A percentile compares a stretch with the other conserved stretches of the same genome.
phyloP scores from a whole-genome alignment of 1,140 invertebrate genomes.

The Popillia japonica region DNA sequence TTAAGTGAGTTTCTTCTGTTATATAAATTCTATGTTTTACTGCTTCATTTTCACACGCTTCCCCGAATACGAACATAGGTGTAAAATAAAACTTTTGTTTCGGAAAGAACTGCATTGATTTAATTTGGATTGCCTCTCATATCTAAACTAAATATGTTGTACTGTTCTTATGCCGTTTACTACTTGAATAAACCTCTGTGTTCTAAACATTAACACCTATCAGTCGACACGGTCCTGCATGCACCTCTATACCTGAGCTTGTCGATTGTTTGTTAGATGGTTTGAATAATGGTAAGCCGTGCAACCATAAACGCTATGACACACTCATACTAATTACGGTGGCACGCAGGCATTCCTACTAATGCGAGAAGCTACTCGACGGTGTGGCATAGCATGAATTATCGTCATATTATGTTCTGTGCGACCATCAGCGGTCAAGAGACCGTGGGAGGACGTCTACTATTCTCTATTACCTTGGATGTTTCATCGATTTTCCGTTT shows the following conservation, averaged over 20 bases:
- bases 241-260: neutral
- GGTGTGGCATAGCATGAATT: conserved; percentile 22
- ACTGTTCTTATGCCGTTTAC: too few species aligned
- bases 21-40: too few species aligned
- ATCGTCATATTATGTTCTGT: conserved; percentile 21
- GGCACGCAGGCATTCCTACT: conserved; percentile 33
- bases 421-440: neutral
- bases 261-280: conserved; percentile 25
- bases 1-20: too few species aligned
- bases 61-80: too few species aligned
- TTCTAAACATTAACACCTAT: too few species aligned
- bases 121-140: too few species aligned
- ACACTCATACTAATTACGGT: conserved; percentile 34
- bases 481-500: conserved; percentile 11
- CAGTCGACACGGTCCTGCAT: neutral
- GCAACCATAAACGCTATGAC: conserved; percentile 17
- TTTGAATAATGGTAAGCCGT: conserved; percentile 19
- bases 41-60: too few species aligned
- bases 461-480: neutral
- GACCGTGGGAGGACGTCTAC: conserved; percentile 17
- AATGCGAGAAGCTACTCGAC: conserved; percentile 5
- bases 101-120: too few species aligned
- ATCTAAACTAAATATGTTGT: too few species aligned
- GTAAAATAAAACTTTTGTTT: too few species aligned
- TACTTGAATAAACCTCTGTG: too few species aligned